Conservation (phyloP, 2,888 invertebrate species). For the Elaeidobius kamerunicus region DNA sequence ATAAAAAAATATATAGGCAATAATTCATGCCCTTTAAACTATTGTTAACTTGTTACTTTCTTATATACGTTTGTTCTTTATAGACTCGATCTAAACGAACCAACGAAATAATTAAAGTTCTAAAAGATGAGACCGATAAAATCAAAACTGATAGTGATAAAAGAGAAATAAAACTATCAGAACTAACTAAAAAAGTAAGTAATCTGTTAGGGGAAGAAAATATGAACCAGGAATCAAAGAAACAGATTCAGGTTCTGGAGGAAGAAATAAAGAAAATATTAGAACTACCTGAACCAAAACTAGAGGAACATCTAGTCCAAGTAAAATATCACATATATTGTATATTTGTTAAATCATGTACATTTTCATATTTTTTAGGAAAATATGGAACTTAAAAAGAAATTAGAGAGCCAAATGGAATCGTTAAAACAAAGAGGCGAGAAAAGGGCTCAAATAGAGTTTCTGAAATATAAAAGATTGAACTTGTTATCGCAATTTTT, state of each 20-base stretch:
- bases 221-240: background rate
- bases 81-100: slow-evolving; percentile 1
- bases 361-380: background rate
- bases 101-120: slow-evolving; percentile 1
- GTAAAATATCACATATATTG: slow-evolving; percentile 1
- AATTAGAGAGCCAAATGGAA: background rate
- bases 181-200: background rate
- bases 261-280: background rate
- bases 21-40: background rate
- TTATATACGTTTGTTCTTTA: background rate
- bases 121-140: slow-evolving; percentile 1
- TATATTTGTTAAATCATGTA: background rate
- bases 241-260: background rate
- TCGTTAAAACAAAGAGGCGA: background rate
- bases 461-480: slow-evolving; percentile 5
- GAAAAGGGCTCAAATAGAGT: slow-evolving; percentile 1
- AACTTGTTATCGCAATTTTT: background rate
- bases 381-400: slow-evolving; percentile 3
- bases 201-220: background rate
- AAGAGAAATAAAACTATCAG: background rate
- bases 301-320: background rate
- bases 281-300: background rate
- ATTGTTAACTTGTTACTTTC: background rate
- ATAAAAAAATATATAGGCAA: too few relatives aligned
- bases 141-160: background rate